Conservation (phyloP, 2,888 invertebrate species). For the Encarsia formosa region DNA sequence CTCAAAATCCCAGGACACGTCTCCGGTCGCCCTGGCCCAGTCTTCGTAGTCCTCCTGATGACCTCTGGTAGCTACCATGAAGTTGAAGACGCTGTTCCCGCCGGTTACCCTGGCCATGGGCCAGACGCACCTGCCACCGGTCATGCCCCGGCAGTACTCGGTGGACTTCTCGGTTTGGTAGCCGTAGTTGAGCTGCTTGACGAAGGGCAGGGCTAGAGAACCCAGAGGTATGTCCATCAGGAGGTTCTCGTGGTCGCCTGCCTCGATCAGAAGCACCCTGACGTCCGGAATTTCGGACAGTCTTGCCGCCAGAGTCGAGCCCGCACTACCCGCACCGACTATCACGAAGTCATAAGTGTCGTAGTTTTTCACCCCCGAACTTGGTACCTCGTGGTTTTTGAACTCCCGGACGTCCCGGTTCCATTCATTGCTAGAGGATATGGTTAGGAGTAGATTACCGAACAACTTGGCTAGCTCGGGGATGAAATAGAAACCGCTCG, state of each 20-base stretch:
- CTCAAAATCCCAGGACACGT: neutral
- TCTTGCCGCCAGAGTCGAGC: conserved; percentile 70
- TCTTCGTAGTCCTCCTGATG: conserved; percentile 68
- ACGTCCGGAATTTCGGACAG: conserved; percentile 66
- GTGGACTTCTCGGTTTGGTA: conserved; percentile 75
- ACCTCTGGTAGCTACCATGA: conserved; percentile 76
- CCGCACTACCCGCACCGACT: conserved; percentile 77
- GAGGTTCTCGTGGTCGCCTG: conserved; percentile 54
- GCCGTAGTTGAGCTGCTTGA: conserved; percentile 64
- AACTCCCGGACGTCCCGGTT: too few relatives aligned
- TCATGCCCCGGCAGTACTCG: conserved; percentile 61
- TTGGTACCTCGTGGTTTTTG: too few relatives aligned
- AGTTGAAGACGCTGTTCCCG: conserved; percentile 74
- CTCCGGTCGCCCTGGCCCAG: conserved; percentile 63
- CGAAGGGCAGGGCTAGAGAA: conserved; percentile 68
- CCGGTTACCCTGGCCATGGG: conserved; percentile 73
- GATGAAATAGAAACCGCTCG: too few relatives aligned
- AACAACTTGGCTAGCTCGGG: too few relatives aligned
- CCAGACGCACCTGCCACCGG: conserved; percentile 40
- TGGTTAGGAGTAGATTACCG: too few relatives aligned
- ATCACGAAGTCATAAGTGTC: conserved; percentile 51
- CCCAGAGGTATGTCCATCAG: conserved; percentile 54
- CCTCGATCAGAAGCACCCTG: conserved; percentile 69
- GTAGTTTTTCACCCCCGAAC: too few relatives aligned
- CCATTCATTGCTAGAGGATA: too few relatives aligned